Evolutionary conservation across 1,140 invertebrate species (phyloP), one percentile per base, ranked within the genome.

Genomic region (Phortica variegata): DNA sequence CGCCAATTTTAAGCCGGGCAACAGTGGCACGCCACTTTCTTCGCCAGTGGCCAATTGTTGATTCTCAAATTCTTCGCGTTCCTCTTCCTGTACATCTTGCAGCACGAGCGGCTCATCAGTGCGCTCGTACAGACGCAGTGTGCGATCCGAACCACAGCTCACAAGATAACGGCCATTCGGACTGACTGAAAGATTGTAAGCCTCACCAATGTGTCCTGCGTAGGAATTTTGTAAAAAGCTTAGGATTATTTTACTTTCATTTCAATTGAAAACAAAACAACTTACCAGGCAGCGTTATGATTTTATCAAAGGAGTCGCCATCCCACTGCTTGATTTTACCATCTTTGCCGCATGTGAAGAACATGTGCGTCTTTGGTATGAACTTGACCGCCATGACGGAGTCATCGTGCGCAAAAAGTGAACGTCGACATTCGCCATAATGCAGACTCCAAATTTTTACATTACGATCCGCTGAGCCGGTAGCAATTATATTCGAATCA

Each of bases 361-460:
- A 88, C 65, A 95, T 85, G 78, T 98, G 93, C 4, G 96, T 97
- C 49, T 85, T 85, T 0, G 91, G 87, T 12, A 97, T 84, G 69
- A 98, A 98, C 60, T 87, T 82, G 3, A 98, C 66, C 38, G 87
- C 85, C 40, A 90, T 96, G 2, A 98, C 85, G 5, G 93, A 92
- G 73, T 97, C 93, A 65, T 98, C 94, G 77, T 98, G 96, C 2
- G 94, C 95, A 78, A 91, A 89, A 45, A 90, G 77, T 0, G 88
- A 90, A 56, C 85, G 87, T 72, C 92, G 90, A 63, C 95, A 98
- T 77, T 99, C 95, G 15, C 97, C 97, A 79, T 97, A 99, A 77
- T 98, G 95, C 73, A 99, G 83, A 36, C 96, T 95, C 96, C 96
- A 99, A 52, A 99, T 89, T 81, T 98, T 97, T 3, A 98, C 84